Evolutionary conservation across 2,797 vertebrate species (phyloP), one percentile per base, ranked within the genome.

Genomic region (Propithecus perrieri): DNA sequence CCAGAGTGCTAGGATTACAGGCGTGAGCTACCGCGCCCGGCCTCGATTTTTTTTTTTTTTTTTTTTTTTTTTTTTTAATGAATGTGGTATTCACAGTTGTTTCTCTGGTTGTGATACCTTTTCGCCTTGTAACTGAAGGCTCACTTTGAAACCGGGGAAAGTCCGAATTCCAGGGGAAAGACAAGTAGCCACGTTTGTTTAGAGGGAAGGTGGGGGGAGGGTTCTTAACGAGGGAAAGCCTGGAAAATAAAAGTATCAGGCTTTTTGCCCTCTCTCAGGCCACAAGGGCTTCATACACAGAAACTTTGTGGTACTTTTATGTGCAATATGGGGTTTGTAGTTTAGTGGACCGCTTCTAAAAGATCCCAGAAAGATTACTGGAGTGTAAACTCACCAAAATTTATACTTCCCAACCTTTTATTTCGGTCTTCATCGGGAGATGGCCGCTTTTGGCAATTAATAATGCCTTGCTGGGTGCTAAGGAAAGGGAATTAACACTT

Each of bases 271-370:
- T 71, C 33, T 15, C 20, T 61, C 26, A 33, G 71, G 30, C n/a
- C 74, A 20, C 78, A 7, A 76, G 30, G 67, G 5, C 57, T 84
- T 67, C 80, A 0, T 57, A 46, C 10, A 4, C 59, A 71, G 48
- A 79, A 96, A 86, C 4, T 88, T 92, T 35, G 63, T 61, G 15
- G 14, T 90, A n/a, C 46, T 83, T 94, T 91, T 79, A 28, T 41
- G 1, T 79, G 61, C 43, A 28, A 61, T 79, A 5, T 35, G 26
- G 90, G 28, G 61, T 78, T 83, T 92, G 74, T 93, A 59, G 81
- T 96, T 91, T 43, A 85, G 48, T 50, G 46, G 22, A 28, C n/a
- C 50, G 24, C 55, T 93, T 78, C 69, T 65, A 57, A 69, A 85
- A 96, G 22, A 79, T 84, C 41, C 26, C 55, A 7, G 41, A 55